Percentiles rank a stretch among this genome's conserved stretches.
phyloP scores from a whole-genome alignment of 2,888 invertebrate species.

The Cerceris ruficornis region DNA sequence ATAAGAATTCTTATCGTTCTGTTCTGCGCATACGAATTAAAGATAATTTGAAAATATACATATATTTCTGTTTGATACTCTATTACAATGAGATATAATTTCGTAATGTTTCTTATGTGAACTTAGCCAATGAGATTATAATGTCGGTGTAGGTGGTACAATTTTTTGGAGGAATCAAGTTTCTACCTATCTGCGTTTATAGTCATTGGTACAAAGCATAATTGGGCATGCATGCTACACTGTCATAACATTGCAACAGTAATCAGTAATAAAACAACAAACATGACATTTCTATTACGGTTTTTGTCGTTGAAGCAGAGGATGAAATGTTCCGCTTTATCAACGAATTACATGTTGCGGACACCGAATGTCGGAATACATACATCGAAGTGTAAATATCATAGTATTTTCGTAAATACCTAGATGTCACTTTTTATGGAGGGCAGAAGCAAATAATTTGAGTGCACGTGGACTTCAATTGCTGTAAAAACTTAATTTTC shows the following conservation, averaged over 20 bases:
- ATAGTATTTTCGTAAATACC: conserved; percentile 16
- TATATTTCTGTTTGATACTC: not conserved
- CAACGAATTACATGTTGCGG: conserved; percentile 19
- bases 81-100: too few species aligned
- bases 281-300: conserved; percentile 55
- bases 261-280: conserved; percentile 12
- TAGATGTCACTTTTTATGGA: conserved; percentile 8
- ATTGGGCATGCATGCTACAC: conserved; percentile 21
- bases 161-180: not conserved
- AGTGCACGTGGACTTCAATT: conserved; percentile 3
- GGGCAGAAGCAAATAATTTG: conserved; percentile 19
- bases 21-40: not conserved
- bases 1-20: not conserved
- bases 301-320: conserved; percentile 23
- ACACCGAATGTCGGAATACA: conserved; percentile 56
- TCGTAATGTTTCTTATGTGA: too few species aligned
- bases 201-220: conserved; percentile 8
- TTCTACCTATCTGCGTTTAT: conserved; percentile 10
- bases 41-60: not conserved
- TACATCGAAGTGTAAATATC: conserved; percentile 68
- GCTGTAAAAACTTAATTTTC: conserved; percentile 14
- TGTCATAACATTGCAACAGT: not conserved
- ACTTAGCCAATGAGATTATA: not conserved
- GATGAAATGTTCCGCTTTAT: conserved; percentile 37
- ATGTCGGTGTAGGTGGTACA: not conserved